Percentiles rank a stretch among this genome's conserved stretches.
Conservation (phyloP, 2,797 vertebrate species). For the Chiroxiphia lanceolata region DNA sequence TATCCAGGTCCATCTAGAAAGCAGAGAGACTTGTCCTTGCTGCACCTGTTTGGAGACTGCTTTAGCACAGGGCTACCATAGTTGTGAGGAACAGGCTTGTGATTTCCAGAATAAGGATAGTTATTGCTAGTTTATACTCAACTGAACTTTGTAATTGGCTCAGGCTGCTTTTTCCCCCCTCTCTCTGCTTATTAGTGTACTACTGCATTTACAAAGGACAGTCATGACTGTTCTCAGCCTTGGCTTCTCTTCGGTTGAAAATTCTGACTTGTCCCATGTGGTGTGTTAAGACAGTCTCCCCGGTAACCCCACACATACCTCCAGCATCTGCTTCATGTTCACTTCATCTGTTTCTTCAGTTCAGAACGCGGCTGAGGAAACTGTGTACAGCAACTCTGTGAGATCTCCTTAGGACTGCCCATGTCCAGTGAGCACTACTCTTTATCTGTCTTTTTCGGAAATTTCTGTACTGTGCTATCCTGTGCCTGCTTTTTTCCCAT, state of each 20-base stretch:
- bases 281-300: neutral
- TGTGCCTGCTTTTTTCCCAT: neutral
- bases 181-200: neutral
- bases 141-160: neutral
- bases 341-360: neutral
- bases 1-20: neutral
- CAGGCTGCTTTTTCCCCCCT: neutral
- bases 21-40: neutral
- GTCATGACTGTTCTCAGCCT: neutral
- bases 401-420: neutral
- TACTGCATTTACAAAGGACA: neutral
- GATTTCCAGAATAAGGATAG: neutral
- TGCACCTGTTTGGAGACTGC: neutral
- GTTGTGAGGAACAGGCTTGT: fast-evolving
- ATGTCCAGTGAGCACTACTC: no score
- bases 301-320: fast-evolving
- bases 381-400: neutral
- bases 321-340: fast-evolving
- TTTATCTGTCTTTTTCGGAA: neutral
- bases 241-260: neutral
- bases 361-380: neutral
- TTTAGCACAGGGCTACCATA: neutral
- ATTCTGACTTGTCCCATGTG: neutral
- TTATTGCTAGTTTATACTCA: neutral
- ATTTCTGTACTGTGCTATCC: neutral